Conservation (phyloP, 1,140 invertebrate genomes). For the Theocolax elegans region DNA sequence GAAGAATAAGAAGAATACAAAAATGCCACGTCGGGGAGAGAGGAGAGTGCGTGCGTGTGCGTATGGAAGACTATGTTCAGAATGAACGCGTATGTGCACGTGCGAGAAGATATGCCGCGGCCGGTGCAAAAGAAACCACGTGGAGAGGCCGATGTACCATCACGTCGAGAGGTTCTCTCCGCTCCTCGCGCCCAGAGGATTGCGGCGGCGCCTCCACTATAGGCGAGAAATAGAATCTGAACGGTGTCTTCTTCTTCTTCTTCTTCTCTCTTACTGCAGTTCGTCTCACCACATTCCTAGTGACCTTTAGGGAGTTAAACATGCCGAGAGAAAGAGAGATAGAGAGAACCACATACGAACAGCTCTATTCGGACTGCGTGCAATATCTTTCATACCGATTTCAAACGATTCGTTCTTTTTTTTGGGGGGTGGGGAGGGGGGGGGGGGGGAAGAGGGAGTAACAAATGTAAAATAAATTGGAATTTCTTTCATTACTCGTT, state of each 20-base stretch:
- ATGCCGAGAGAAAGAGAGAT: neutral
- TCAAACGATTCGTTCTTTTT: no score
- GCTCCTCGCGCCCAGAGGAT: slow-evolving; percentile 36
- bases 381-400: no score
- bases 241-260: neutral
- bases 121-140: slow-evolving; percentile 36
- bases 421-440: no score
- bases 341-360: neutral
- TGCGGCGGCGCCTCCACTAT: slow-evolving; percentile 36
- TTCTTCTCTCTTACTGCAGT: slow-evolving; percentile 31
- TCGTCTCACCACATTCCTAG: slow-evolving; percentile 53
- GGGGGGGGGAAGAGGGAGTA: no score
- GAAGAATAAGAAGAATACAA: no score
- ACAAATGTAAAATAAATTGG: no score
- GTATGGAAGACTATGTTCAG: no score
- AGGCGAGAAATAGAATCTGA: slow-evolving; percentile 58
- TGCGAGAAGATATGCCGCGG: neutral
- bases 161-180: neutral
- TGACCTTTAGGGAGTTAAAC: slow-evolving; percentile 44
- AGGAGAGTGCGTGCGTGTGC: neutral
- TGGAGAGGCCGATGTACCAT: slow-evolving; percentile 7
- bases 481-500: no score
- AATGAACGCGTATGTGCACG: neutral
- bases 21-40: neutral
- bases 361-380: no score